phyloP scores from a whole-genome alignment of 2,113 vertebrate genomes.

The Pelecanoides urinatrix region DNA sequence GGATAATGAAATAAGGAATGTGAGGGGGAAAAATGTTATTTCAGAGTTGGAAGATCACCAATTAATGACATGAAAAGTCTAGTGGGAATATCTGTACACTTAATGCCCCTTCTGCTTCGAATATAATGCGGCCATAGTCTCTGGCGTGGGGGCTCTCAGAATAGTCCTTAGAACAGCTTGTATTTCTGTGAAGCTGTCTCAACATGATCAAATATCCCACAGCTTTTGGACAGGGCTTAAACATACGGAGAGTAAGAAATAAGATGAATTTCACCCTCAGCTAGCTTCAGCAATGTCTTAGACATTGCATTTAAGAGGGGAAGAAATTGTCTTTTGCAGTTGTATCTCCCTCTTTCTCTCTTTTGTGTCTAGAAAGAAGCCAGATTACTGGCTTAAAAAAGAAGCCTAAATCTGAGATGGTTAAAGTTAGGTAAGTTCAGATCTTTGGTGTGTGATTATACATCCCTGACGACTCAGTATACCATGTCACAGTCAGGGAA shows the following conservation, averaged over 20 bases:
- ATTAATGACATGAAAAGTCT: slow-evolving; percentile 70
- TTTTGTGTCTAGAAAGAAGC: background rate
- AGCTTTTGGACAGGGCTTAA: background rate
- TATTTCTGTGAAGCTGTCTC: background rate
- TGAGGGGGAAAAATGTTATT: slow-evolving; percentile 70
- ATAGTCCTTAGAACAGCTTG: background rate
- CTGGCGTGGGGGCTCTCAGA: background rate
- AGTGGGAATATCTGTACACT: slow-evolving; percentile 61
- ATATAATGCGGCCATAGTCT: background rate
- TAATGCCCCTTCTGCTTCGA: slow-evolving; percentile 40
- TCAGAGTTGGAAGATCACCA: slow-evolving; percentile 73
- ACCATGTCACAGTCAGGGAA: background rate
- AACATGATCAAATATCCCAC: background rate
- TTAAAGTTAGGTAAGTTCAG: background rate
- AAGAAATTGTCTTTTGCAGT: background rate
- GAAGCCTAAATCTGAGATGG: background rate
- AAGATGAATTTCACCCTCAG: background rate
- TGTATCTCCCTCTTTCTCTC: background rate
- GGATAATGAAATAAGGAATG: slow-evolving; percentile 80
- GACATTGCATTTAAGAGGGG: background rate
- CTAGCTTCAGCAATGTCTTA: background rate
- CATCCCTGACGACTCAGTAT: background rate
- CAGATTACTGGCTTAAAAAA: background rate
- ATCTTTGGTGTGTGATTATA: background rate
- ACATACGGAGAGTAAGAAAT: background rate